Evolutionary conservation across 2,888 invertebrate species (phyloP), one percentile per base, ranked within the genome.

Genomic region (Psylliodes chrysocephalus): DNA sequence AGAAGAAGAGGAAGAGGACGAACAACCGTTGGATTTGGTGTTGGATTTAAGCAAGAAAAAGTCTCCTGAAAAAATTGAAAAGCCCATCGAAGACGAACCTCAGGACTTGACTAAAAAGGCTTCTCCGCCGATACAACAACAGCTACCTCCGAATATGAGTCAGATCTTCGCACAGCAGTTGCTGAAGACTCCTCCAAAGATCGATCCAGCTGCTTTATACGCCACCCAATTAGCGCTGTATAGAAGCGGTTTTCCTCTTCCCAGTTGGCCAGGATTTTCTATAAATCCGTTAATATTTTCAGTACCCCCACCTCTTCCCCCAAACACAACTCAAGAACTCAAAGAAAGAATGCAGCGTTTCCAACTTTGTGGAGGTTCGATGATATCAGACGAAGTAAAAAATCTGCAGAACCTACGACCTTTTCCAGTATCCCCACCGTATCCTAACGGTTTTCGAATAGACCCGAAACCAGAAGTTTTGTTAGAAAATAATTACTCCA

Each of bases 21-120:
- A 80, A 17, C 74, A 80, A 67, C 79, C 81, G 0, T 76, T 81
- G 65, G 79, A 81, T 70, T 66, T 86, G 18, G 93, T 91, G 2
- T 84, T 94, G 46, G 94, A 95, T 83, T 86, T 95, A 67, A 93
- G 93, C 78, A 92, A 92, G 78, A 94, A 93, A 82, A 88, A 79
- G 71, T 49, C 64, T 6, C 74, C 74, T n/a, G 73, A 76, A 6
- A 12, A 7, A n/a, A 68, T 73, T 1, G 76, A 76, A 6, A 12
- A 7, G 6, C 69, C 73, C 1, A 76, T 76, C 25, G 72, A 75
- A 68, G 72, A 76, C 60, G 70, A 78, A 63, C 84, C 86, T 1
- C 84, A 87, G 72, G 84, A 84, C 73, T 74, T 83, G 35, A 80
- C 82, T 0, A 82, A 81, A 57, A 85, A 86, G 64, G 28, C 82